Conservation (phyloP, 2,113 vertebrate species). For the Paradisaea rubra region DNA sequence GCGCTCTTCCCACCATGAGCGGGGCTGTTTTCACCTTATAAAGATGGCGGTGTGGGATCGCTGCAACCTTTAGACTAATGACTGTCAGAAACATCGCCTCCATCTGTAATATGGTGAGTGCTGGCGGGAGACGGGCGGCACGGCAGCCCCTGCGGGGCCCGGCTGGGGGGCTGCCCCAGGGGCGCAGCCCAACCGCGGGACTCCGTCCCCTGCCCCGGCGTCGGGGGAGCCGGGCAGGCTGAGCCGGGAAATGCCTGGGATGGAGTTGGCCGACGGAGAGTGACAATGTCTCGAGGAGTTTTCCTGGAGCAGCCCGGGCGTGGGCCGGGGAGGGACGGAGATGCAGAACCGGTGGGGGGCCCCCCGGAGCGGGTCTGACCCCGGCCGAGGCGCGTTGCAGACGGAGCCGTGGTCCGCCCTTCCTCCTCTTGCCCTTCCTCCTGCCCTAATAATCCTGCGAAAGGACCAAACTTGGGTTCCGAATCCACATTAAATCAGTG, state of each 20-base stretch:
- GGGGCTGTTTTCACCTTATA: conserved; percentile 72
- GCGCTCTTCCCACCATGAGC: conserved; percentile 73
- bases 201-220: not conserved
- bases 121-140: not conserved
- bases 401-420: not conserved
- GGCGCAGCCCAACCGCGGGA: not conserved
- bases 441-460: not conserved
- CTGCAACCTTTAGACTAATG: conserved; percentile 94
- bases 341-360: not conserved
- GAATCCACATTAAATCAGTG: not conserved
- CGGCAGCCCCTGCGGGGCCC: not conserved
- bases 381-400: not conserved
- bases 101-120: conserved; percentile 99
- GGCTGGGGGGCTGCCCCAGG: not conserved
- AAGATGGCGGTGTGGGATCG: conserved; percentile 87
- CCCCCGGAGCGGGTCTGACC: not conserved
- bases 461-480: not conserved
- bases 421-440: not conserved
- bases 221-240: not conserved
- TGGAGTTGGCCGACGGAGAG: not conserved
- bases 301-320: not conserved
- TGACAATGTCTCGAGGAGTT: not conserved
- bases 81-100: conserved; percentile 99
- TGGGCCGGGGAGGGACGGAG: not conserved
- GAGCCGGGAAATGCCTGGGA: not conserved